phyloP scores from a whole-genome alignment of 35 echinoderm and acorn worm genomes.

The Apostichopus parvimensis region DNA sequence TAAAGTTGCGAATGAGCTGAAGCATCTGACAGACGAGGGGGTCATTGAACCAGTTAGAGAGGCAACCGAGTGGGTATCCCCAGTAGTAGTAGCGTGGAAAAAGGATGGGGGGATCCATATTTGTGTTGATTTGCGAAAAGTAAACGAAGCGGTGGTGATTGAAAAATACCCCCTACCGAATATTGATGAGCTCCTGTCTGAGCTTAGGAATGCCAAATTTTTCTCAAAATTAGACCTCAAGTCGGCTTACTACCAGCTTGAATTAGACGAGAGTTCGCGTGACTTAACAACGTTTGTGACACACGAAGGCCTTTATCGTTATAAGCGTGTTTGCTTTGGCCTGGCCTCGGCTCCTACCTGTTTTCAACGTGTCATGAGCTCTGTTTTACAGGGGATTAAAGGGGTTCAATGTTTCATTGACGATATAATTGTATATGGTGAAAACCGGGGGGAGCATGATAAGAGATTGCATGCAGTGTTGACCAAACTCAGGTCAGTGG shows the following conservation, averaged over 20 bases:
- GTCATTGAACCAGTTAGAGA: constrained; percentile 56
- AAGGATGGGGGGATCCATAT: constrained; percentile 52
- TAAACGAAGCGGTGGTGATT: constrained; percentile 56
- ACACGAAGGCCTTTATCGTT: constrained; percentile 59
- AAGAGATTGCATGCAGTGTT: not conserved
- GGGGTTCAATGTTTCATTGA: constrained; percentile 69
- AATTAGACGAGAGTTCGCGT: not conserved
- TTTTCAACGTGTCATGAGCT: constrained; percentile 67
- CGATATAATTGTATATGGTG: constrained; percentile 67
- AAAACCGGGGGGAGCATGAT: constrained; percentile 53
- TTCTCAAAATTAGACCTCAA: constrained; percentile 68
- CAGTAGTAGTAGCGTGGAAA: constrained; percentile 49
- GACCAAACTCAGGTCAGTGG: not conserved
- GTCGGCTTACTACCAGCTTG: constrained; percentile 58
- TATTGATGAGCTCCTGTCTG: constrained; percentile 66
- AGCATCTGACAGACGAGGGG: constrained; percentile 15
- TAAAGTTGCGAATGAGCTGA: constrained; percentile 49
- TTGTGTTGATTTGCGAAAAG: constrained; percentile 65
- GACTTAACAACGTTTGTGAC: constrained; percentile 54
- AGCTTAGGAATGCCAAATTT: constrained; percentile 37
- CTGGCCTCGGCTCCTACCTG: constrained; percentile 65
- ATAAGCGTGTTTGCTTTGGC: constrained; percentile 65
- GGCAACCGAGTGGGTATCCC: constrained; percentile 71
- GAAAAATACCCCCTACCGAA: constrained; percentile 60
- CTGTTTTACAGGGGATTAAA: constrained; percentile 31